These are phyloP conservation scores for Aphrophora alni DNA, from an alignment of 2,888 invertebrate species.

Conservation along the genomic window DNA sequence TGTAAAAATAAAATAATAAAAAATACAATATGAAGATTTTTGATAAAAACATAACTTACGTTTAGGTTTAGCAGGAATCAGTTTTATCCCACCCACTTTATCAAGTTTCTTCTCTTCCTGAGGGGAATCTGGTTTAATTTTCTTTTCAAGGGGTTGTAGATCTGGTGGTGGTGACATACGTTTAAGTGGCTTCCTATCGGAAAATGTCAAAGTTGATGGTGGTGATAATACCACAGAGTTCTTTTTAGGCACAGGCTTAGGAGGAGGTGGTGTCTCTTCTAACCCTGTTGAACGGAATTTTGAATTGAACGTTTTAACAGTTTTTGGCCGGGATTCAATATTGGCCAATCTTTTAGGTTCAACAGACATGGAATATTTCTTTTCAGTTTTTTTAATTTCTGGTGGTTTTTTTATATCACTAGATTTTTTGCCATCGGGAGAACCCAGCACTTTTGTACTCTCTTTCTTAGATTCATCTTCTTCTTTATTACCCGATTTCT, in stretches of 20 bases:
- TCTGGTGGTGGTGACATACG: constrained; percentile 49
- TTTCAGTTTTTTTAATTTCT: constrained; percentile 52
- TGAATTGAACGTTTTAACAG: constrained; percentile 89
- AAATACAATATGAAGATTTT: no score
- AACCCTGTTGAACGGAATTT: constrained; percentile 92
- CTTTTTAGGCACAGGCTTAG: constrained; percentile 67
- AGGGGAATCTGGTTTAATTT: constrained; percentile 66
- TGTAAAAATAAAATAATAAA: neutral
- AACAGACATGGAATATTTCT: constrained; percentile 81
- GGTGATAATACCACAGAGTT: constrained; percentile 58
- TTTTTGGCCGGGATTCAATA: constrained; percentile 72
- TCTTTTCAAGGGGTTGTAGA: constrained; percentile 75
- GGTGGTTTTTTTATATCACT: constrained; percentile 49
- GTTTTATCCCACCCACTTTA: constrained; percentile 63
- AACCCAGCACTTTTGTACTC: constrained; percentile 39
- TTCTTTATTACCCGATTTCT: constrained; percentile 61
- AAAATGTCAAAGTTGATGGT: constrained; percentile 19
- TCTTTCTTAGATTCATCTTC: constrained; percentile 44
- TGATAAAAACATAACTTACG: constrained; percentile 72
- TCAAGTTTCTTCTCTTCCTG: constrained; percentile 47
- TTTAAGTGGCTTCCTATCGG: constrained; percentile 42
- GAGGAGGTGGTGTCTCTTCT: constrained; percentile 91
- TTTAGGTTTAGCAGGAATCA: constrained; percentile 87
- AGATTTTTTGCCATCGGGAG: constrained; percentile 55
- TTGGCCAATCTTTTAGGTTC: constrained; percentile 74